Conservation (phyloP, 2,888 invertebrate genomes). For the Graphium colonna region DNA sequence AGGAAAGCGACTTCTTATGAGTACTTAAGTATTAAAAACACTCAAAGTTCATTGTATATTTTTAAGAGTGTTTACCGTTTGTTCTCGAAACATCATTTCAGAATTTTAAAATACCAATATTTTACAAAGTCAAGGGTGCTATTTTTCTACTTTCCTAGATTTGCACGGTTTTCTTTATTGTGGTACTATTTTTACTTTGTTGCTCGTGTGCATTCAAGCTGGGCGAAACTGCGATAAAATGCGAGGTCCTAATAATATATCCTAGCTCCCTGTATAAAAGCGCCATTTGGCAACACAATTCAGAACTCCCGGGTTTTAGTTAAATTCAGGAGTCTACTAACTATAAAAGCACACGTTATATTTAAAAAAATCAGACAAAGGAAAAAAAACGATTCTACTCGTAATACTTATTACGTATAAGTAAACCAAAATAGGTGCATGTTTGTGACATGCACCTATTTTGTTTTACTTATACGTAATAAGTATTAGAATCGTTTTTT, state of each 20-base stretch:
- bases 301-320: slow-evolving; percentile 21
- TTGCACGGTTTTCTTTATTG: slow-evolving; percentile 21
- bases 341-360: slow-evolving; percentile 5
- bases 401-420: no score
- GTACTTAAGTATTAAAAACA: no score
- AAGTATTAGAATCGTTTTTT: no score
- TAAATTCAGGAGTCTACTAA: slow-evolving; percentile 15
- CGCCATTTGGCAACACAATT: slow-evolving; percentile 30
- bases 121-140: neutral
- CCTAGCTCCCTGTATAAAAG: slow-evolving; percentile 44
- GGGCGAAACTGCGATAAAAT: slow-evolving; percentile 71
- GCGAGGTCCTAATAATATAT: slow-evolving; percentile 65
- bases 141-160: slow-evolving; percentile 15
- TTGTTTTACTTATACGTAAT: no score
- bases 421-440: no score
- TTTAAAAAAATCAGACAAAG: no score
- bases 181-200: slow-evolving; percentile 23
- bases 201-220: slow-evolving; percentile 22
- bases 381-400: no score
- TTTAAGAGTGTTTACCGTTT: no score
- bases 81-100: neutral
- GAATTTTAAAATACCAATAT: slow-evolving; percentile 4
- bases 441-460: no score
- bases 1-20: no score
- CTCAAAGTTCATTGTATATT: no score